phyloP scores from a whole-genome alignment of 2,888 invertebrate species.

The Punctoribates punctum region DNA sequence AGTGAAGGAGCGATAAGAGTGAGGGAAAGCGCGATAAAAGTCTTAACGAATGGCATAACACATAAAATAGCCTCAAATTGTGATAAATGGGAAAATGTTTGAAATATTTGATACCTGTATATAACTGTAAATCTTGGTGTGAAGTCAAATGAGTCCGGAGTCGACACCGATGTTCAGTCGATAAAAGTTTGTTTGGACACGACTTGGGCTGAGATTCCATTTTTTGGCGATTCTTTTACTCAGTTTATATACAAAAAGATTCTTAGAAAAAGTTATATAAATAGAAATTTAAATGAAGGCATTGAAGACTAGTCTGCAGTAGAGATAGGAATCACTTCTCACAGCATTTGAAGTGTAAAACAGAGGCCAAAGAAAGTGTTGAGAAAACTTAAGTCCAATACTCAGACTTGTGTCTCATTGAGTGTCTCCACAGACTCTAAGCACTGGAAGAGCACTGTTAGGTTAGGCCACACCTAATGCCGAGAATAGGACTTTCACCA shows the following conservation, averaged over 20 bases:
- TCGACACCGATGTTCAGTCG: not conserved
- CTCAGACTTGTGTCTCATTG: conserved; percentile 26
- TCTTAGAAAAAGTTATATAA: conserved; percentile 24
- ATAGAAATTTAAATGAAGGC: conserved; percentile 16
- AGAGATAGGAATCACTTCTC: conserved; percentile 20
- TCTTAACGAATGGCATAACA: not conserved
- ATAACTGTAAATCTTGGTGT: not conserved
- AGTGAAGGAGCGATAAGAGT: not conserved
- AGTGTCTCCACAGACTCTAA: conserved; percentile 7
- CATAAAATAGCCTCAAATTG: not conserved
- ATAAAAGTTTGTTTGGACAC: not conserved
- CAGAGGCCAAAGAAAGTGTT: conserved; percentile 23
- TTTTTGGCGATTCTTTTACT: not conserved
- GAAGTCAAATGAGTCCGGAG: not conserved
- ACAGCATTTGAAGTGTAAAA: not conserved
- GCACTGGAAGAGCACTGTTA: conserved; percentile 4
- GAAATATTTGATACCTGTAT: not conserved
- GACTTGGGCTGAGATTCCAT: not conserved
- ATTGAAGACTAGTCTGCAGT: conserved; percentile 17
- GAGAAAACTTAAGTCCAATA: not conserved
- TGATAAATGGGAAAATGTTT: not conserved
- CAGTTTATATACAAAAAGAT: not conserved
- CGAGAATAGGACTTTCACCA: conserved; percentile 12
- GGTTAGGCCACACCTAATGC: conserved; percentile 27
- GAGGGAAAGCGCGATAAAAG: not conserved